Conservation (phyloP, 1,140 invertebrate species). For the Trinorchestia longiramus region DNA sequence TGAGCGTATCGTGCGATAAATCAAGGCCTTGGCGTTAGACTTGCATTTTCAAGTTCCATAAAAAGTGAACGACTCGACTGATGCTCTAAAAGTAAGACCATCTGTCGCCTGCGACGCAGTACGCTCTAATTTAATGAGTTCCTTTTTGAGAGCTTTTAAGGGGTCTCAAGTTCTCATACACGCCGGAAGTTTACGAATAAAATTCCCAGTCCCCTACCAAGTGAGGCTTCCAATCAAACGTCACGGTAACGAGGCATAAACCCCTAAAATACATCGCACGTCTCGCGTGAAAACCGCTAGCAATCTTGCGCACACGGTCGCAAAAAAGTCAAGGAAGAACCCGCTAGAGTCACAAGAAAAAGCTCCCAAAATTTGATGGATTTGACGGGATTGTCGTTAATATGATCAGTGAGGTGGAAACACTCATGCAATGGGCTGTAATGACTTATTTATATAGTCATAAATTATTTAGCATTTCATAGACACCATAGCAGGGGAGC, state of each 20-base stretch:
- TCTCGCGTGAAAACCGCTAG: constrained; percentile 43
- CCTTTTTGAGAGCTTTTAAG: neutral
- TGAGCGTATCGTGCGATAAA: neutral
- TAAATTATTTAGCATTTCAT: neutral
- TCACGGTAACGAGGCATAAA: constrained; percentile 48
- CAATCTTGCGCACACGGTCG: constrained; percentile 39
- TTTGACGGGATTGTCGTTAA: constrained; percentile 52
- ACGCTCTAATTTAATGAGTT: constrained; percentile 34
- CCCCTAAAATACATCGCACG: constrained; percentile 33
- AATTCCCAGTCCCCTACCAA: neutral
- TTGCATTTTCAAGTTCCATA: neutral
- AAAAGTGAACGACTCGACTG: constrained; percentile 16
- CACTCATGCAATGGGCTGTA: neutral
- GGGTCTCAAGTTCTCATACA: constrained; percentile 17
- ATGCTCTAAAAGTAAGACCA: neutral
- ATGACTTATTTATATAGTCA: constrained; percentile 43
- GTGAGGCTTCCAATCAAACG: constrained; percentile 39
- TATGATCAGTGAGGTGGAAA: constrained; percentile 55
- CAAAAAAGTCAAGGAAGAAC: constrained; percentile 33
- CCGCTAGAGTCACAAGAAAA: constrained; percentile 47
- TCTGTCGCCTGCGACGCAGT: neutral
- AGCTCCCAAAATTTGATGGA: constrained; percentile 40
- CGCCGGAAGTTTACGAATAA: neutral
- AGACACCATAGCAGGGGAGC: neutral
- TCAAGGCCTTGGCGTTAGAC: neutral